A percentile compares a stretch with the other conserved stretches of the same genome.
phyloP scores from a whole-genome alignment of 2,888 invertebrate species.

The Chrysolina haemoptera region DNA sequence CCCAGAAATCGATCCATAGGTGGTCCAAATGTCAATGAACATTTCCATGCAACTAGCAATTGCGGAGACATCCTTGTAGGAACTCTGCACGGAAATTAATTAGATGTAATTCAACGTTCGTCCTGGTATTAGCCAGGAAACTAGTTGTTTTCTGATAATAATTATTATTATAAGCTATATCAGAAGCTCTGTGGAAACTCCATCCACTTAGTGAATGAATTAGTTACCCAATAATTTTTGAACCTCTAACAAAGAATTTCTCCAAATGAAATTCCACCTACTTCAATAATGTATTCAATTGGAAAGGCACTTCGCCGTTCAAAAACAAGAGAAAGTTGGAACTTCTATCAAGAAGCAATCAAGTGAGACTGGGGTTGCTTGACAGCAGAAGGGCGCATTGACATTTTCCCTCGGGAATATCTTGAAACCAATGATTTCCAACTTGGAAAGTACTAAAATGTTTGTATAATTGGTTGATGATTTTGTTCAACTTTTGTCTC shows the following conservation, averaged over 20 bases:
- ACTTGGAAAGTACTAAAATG: slow-evolving; percentile 38
- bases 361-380: slow-evolving; percentile 52
- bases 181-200: no score
- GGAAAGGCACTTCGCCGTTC: slow-evolving; percentile 47
- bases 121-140: no score
- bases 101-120: no score
- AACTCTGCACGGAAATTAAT: no score
- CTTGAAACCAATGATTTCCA: slow-evolving; percentile 45
- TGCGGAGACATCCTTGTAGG: no score
- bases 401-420: slow-evolving; percentile 53
- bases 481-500: slow-evolving; percentile 22
- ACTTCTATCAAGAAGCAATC: slow-evolving; percentile 54
- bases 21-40: no score
- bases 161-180: no score
- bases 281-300: slow-evolving; percentile 38
- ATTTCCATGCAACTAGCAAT: no score
- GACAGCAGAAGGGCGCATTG: slow-evolving; percentile 60
- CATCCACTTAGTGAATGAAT: no score
- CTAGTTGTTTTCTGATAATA: no score
- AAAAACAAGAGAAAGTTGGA: slow-evolving; percentile 55
- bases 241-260: slow-evolving; percentile 5
- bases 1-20: no score
- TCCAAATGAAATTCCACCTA: slow-evolving; percentile 37
- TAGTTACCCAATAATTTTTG: no score
- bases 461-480: slow-evolving; percentile 37